These are phyloP conservation scores for Mizuhopecten yessoensis DNA, from an alignment of 1,140 invertebrate species.

Conservation along the genomic window DNA sequence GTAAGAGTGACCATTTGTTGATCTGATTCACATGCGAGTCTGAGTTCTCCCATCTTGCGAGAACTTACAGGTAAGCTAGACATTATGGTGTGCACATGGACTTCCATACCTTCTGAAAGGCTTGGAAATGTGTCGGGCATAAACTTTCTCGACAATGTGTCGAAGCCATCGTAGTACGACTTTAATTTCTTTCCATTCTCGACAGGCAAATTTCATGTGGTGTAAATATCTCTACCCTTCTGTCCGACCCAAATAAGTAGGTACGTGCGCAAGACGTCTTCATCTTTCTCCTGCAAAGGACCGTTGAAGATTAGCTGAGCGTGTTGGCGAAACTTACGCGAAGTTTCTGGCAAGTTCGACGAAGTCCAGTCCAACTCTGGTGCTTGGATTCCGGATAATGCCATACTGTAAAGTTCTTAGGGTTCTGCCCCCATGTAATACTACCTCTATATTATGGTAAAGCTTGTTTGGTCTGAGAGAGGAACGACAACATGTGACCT, in stretches of 20 bases:
- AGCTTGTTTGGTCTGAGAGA: too few species aligned
- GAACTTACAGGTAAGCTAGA: too few species aligned
- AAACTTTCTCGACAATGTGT: too few species aligned
- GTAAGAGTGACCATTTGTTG: too few species aligned
- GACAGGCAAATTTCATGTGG: too few species aligned
- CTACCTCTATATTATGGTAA: too few species aligned
- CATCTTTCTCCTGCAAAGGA: constrained; percentile 58
- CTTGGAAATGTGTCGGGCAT: too few species aligned
- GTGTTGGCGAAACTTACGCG: constrained; percentile 59
- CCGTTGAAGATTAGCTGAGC: constrained; percentile 59
- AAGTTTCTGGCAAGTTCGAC: constrained; percentile 55
- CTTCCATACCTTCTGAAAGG: constrained; percentile 47
- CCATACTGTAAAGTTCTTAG: too few species aligned
- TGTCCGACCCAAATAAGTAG: too few species aligned
- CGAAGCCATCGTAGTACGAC: neutral
- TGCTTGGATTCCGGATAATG: constrained; percentile 44
- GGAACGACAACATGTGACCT: too few species aligned
- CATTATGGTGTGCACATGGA: constrained; percentile 47
- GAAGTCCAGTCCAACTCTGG: too few species aligned
- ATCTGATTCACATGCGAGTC: constrained; percentile 4
- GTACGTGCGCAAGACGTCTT: constrained; percentile 49
- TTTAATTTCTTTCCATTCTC: neutral
- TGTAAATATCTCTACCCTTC: too few species aligned
- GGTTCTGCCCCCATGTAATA: constrained; percentile 60
- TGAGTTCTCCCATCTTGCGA: constrained; percentile 1